Base-by-base conservation (phyloP, 2,888 invertebrate species). In the Gasteruption jaculator region DNA sequence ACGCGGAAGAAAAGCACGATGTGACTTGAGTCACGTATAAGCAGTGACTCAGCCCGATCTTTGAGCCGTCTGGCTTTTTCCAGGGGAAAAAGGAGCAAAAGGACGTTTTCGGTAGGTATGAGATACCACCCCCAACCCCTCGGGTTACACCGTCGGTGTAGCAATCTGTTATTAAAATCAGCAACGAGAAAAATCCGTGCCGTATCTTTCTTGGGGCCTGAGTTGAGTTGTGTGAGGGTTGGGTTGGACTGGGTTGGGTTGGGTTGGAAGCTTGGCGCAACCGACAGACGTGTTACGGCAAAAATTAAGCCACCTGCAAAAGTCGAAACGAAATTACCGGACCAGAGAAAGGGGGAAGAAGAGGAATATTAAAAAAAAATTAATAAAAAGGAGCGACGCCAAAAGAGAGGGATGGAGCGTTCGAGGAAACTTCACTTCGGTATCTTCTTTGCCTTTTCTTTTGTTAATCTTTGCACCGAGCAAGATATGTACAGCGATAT, bases 121-220 rank as follows among this genome's bases (percentile, higher is more conserved):
- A n/a, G n/a, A n/a, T n/a, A 34, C 37, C 33, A 34, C 31, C 43
- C 42, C 20, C 35, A 46, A 36, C 36, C 45, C 42, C 49, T 45
- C 46, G 27, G 34, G 45, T 47, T 41, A 48, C 49, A 46, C n/a
- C n/a, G n/a, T n/a, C n/a, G n/a, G n/a, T n/a, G 43, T 48, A 47
- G 56, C 60, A 65, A 65, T 65, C 65, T 68, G 65, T 69, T 70
- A 69, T 69, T 69, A 69, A 70, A 68, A 70, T 70, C 69, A 68
- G 67, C 65, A 68, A 68, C 65, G 68, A 65, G 68, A 69, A 69
- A 69, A 70, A 68, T 69, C 63, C 70, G 70, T 69, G 69, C 70
- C 68, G 62, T 69, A 70, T 69, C 70, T 68, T 46, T 51, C n/a
- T n/a, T n/a, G n/a, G n/a, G n/a, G n/a, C n/a, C n/a, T n/a, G n/a